Evolutionary conservation across 2,888 invertebrate genomes (phyloP), one percentile per base, ranked within the genome.

Genomic region (Idaea aversata): DNA sequence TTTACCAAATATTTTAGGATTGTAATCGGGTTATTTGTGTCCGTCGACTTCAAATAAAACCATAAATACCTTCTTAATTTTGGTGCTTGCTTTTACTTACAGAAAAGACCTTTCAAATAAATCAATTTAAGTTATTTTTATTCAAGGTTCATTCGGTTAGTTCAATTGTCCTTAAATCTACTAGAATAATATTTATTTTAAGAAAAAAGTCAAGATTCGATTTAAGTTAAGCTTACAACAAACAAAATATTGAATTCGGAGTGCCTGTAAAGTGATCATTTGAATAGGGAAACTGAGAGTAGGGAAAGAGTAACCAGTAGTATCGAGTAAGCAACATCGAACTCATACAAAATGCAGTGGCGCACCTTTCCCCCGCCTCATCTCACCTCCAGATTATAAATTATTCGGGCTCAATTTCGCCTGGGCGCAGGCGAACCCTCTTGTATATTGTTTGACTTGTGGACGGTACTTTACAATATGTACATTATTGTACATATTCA

Each of bases 361-460:
- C 79, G 73, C 80, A 80, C 84, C 84, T 82, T 82, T 74, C 81
- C 83, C 83, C 67, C 80, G 61, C 77, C 83, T 76, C 75, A 75
- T 47, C 47, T 13, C 72, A 67, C 77, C 77, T 80, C 84, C 84
- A 85, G 82, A 82, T 88, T 88, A 91, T 91, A 91, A 91, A 91
- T 91, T 91, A 91, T 91, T 90, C 90, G 72, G 82, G 82, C 85
- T 87, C 89, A 88, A 91, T 91, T 88, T 88, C 86, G 75, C 81
- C 81, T 79, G 75, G 80, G 76, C 80, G 76, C 81, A 76, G 81
- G 79, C 78, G 67, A 71, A 76, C 82, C 79, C 78, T 67, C 71
- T 72, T 78, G 79, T 76, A 87, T 85, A 87, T 87, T 89, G 85
- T 90, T 91, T 89, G 87, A 87, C 84, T 88, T 85, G 84, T 86